Percentiles rank a stretch among this genome's conserved stretches.
Evolutionary conservation across 2,888 invertebrate genomes (phyloP).

Genomic region (Meiosimyza platycephala): DNA sequence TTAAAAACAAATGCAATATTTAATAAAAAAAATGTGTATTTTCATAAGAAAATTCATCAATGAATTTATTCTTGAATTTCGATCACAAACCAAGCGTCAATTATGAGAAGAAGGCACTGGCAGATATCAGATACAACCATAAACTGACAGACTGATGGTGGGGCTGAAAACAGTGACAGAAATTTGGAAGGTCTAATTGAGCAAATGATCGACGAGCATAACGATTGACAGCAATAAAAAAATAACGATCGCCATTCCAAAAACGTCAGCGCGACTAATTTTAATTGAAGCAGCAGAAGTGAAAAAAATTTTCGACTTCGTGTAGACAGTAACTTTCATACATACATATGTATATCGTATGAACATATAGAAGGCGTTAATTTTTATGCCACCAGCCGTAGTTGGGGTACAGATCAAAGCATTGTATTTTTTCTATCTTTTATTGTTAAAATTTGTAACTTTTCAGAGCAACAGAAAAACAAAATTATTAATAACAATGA

Average conservation of each 20-base stretch:
- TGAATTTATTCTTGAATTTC: constrained; percentile 61
- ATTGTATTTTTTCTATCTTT: neutral
- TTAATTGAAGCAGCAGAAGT: constrained; percentile 58
- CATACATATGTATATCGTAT: too few relatives aligned
- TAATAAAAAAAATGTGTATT: constrained; percentile 40
- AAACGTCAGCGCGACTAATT: constrained; percentile 49
- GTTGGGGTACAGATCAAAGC: constrained; percentile 1
- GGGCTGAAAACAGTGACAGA: neutral
- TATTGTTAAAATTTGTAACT: too few relatives aligned
- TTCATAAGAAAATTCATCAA: constrained; percentile 51
- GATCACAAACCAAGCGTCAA: constrained; percentile 46
- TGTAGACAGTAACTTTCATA: neutral
- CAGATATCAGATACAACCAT: too few relatives aligned
- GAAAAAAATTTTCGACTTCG: neutral
- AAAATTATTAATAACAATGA: constrained; percentile 34
- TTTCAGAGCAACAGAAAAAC: neutral
- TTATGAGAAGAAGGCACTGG: neutral
- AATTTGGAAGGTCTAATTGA: constrained; percentile 36
- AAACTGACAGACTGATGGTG: too few relatives aligned
- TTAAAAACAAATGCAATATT: constrained; percentile 42
- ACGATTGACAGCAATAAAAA: constrained; percentile 1
- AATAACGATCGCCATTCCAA: neutral
- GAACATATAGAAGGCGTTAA: constrained; percentile 24
- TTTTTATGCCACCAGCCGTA: neutral
- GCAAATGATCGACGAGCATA: constrained; percentile 35